Evolutionary conservation across 2,888 invertebrate species (phyloP).

Genomic region (Aspidiotus rigidus): DNA sequence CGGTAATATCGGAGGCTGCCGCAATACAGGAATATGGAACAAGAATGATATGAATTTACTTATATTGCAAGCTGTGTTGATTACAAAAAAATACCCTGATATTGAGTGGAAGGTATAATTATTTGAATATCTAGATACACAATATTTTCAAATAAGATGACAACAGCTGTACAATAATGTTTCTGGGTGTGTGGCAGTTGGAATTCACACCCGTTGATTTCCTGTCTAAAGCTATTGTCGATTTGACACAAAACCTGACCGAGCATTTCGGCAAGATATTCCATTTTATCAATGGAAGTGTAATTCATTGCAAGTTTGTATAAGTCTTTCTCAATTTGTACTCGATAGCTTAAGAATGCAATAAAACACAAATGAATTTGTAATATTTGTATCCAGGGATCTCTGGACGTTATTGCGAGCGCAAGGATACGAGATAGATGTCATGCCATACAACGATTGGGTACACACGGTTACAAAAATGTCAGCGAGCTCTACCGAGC

Average conservation of each 20-base stretch:
- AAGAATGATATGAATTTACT: constrained; percentile 28
- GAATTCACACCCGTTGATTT: constrained; percentile 40
- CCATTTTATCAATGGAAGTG: constrained; percentile 38
- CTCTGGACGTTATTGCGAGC: constrained; percentile 38
- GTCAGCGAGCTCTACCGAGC: constrained; percentile 7
- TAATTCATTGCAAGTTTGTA: constrained; percentile 37
- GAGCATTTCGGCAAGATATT: constrained; percentile 38
- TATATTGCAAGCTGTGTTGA: constrained; percentile 15
- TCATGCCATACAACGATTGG: constrained; percentile 38
- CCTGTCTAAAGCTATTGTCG: constrained; percentile 37
- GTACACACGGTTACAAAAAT: constrained; percentile 34
- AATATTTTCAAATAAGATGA: background rate
- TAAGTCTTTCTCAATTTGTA: background rate
- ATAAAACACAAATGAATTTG: too few relatives aligned
- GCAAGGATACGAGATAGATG: constrained; percentile 37
- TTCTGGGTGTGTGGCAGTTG: constrained; percentile 35
- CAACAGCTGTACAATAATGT: background rate
- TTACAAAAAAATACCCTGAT: constrained; percentile 32
- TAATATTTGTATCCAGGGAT: constrained; percentile 35
- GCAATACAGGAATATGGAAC: constrained; percentile 38
- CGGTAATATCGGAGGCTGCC: constrained; percentile 39
- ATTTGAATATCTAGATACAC: background rate
- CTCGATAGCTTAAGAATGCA: too few relatives aligned
- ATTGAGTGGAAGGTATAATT: constrained; percentile 36
- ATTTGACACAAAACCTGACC: constrained; percentile 35